Evolutionary conservation across 1,140 invertebrate genomes (phyloP).

Genomic region (Drosophila nasuta): DNA sequence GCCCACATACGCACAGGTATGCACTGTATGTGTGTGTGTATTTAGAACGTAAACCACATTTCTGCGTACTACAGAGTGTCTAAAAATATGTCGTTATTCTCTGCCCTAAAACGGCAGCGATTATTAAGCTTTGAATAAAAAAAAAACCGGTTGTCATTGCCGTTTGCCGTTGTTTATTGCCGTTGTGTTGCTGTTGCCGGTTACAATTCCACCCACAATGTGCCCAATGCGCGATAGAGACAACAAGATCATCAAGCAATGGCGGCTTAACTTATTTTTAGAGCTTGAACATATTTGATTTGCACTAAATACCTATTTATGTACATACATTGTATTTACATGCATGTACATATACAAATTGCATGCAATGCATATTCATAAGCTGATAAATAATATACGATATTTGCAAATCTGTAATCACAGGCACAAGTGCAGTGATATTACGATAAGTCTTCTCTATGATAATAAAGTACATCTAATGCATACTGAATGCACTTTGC

Average conservation of each 20-base stretch:
- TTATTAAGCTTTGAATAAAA: conserved; percentile 37
- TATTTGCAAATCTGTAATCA: not conserved
- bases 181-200: conserved; percentile 15
- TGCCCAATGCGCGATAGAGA: conserved; percentile 7
- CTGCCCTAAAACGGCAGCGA: conserved; percentile 67
- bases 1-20: conserved; percentile 33
- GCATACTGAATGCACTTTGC: conserved; percentile 12
- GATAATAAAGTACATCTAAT: conserved; percentile 8
- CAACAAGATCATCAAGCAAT: not conserved
- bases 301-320: conserved; percentile 18
- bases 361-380: not conserved
- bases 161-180: conserved; percentile 28
- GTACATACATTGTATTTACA: not conserved
- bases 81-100: conserved; percentile 46
- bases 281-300: conserved; percentile 12
- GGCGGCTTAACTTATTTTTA: conserved; percentile 34
- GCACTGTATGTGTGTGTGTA: conserved; percentile 7
- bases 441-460: not conserved
- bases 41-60: conserved; percentile 35
- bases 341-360: not conserved
- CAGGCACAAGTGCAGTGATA: not conserved
- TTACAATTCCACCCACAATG: conserved; percentile 55
- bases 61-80: conserved; percentile 39
- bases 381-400: conserved; percentile 8
- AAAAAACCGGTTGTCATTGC: conserved; percentile 48